Conservation (phyloP, 2,888 invertebrate genomes). For the Pseudoips prasinana region DNA sequence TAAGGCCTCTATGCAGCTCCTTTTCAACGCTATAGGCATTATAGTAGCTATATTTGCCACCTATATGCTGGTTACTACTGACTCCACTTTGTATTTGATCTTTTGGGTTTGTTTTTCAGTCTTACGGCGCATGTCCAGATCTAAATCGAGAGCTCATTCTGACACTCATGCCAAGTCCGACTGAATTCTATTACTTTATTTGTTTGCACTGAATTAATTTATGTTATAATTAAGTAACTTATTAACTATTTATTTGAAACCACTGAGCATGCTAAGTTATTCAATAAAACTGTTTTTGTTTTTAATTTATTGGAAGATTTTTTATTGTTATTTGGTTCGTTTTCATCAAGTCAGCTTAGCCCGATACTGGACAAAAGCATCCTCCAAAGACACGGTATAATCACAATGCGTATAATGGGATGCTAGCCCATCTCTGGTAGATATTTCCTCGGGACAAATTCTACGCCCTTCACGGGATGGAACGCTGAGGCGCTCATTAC, state of each 20-base stretch:
- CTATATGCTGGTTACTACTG: slow-evolving; percentile 60
- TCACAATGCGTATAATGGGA: too few relatives aligned
- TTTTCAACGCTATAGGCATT: slow-evolving; percentile 58
- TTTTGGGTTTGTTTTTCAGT: slow-evolving; percentile 70
- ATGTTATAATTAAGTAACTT: slow-evolving; percentile 30
- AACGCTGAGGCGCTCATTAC: too few relatives aligned
- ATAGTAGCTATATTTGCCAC: slow-evolving; percentile 60
- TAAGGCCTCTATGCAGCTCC: slow-evolving; percentile 26
- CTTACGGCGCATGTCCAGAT: slow-evolving; percentile 54
- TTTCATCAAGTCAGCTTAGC: too few relatives aligned
- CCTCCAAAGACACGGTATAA: too few relatives aligned
- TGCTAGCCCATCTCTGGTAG: too few relatives aligned
- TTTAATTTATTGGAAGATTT: slow-evolving; percentile 15
- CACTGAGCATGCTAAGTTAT: slow-evolving; percentile 27
- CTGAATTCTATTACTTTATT: slow-evolving; percentile 19
- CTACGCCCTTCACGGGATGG: too few relatives aligned
- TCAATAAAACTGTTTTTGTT: slow-evolving; percentile 31
- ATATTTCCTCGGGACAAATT: too few relatives aligned
- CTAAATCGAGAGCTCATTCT: slow-evolving; percentile 33
- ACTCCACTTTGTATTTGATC: slow-evolving; percentile 63
- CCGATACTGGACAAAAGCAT: too few relatives aligned
- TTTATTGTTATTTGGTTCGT: too few relatives aligned
- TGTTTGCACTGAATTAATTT: slow-evolving; percentile 22
- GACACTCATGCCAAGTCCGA: slow-evolving; percentile 46
- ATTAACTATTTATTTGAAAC: slow-evolving; percentile 31